Conservation (phyloP, 2,797 vertebrate species). For the Eleutherodactylus coqui region DNA sequence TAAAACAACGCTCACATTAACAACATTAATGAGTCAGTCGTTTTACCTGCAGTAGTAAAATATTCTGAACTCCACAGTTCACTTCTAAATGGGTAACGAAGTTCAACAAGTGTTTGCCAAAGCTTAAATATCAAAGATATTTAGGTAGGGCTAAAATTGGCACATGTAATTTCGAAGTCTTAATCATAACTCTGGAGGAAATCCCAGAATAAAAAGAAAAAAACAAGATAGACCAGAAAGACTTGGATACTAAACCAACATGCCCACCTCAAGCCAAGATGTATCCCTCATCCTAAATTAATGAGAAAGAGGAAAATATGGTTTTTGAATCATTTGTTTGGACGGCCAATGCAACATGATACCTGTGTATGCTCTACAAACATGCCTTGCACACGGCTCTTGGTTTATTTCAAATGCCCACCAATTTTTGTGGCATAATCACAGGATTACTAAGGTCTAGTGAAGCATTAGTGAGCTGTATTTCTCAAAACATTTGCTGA, state of each 20-base stretch:
- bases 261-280: constrained; percentile 27
- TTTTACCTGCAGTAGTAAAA: not conserved
- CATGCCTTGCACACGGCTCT: not conserved
- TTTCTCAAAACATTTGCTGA: not conserved
- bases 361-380: constrained; percentile 9
- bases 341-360: constrained; percentile 15
- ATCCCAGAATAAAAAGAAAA: constrained; percentile 40
- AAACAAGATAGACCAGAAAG: constrained; percentile 25
- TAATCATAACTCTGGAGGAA: constrained; percentile 43
- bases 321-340: constrained; percentile 38
- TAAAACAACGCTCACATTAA: not conserved
- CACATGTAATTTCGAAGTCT: constrained; percentile 29
- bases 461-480: not conserved
- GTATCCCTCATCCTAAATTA: constrained; percentile 29
- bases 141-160: constrained; percentile 42
- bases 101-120: constrained; percentile 4
- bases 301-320: constrained; percentile 32
- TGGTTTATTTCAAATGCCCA: constrained; percentile 14
- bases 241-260: constrained; percentile 21
- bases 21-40: not conserved
- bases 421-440: not conserved
- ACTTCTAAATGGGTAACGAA: not conserved
- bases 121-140: constrained; percentile 32
- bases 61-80: not conserved
- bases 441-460: not conserved